Percentiles rank a stretch among this genome's conserved stretches.
Conservation (phyloP, 2,113 vertebrate species). For the Pygathrix nemaeus region DNA sequence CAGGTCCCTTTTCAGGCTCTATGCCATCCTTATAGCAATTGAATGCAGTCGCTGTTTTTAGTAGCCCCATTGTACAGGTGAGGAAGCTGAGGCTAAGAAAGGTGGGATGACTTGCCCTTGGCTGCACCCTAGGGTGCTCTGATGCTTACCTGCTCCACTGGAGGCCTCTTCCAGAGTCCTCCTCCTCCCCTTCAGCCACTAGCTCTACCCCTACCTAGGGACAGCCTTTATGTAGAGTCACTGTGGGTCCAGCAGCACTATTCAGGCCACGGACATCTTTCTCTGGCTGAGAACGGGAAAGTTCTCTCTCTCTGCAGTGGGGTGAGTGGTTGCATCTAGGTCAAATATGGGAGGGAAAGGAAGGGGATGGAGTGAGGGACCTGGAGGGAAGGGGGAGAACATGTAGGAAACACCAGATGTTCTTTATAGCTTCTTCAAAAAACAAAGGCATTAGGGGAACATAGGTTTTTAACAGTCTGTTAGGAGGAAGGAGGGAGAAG, state of each 20-base stretch:
- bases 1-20: neutral
- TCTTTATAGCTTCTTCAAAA: conserved; percentile 36
- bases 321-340: neutral
- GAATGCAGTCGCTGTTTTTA: neutral
- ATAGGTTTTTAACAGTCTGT: conserved; percentile 66
- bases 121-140: neutral
- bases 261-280: neutral
- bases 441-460: conserved; percentile 39
- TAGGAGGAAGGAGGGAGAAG: neutral
- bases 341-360: conserved; percentile 20
- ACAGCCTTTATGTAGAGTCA: neutral
- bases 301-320: neutral
- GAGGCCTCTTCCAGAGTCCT: neutral
- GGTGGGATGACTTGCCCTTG: neutral
- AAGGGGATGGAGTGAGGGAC: neutral
- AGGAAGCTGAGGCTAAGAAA: neutral
- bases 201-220: neutral
- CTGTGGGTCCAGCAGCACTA: neutral
- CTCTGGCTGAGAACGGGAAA: neutral
- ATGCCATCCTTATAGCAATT: neutral
- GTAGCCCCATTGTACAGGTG: too few species aligned
- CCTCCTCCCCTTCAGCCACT: neutral
- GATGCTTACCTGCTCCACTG: neutral
- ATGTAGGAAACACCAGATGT: conserved; percentile 58
- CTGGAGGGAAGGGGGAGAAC: neutral